phyloP scores from a whole-genome alignment of 1,140 invertebrate genomes.

The Chrysoperla carnea region DNA sequence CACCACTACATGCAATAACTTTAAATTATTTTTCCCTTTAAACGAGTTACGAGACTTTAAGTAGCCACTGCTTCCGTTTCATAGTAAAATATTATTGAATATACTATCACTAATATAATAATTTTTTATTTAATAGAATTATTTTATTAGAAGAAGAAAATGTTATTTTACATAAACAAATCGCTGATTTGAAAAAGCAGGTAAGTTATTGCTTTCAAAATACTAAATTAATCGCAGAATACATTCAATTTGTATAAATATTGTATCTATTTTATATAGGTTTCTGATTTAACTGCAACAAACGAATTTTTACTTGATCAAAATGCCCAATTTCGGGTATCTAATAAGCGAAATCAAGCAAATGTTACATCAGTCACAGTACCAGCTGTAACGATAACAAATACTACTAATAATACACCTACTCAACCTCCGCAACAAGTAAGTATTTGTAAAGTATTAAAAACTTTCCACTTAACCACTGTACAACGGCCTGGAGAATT shows the following conservation, averaged over 20 bases:
- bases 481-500: too few relatives aligned
- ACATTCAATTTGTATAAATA: not conserved
- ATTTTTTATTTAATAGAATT: conserved; percentile 14
- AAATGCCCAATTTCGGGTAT: conserved; percentile 55
- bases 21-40: too few relatives aligned
- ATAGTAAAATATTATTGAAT: too few relatives aligned
- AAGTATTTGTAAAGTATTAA: conserved; percentile 22
- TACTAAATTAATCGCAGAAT: not conserved
- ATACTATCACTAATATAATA: too few relatives aligned
- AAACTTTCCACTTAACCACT: too few relatives aligned
- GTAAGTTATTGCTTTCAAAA: conserved; percentile 13
- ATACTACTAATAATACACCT: conserved; percentile 25
- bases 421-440: conserved; percentile 19
- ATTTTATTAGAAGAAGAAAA: conserved; percentile 58
- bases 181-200: conserved; percentile 56
- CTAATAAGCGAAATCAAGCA: conserved; percentile 31
- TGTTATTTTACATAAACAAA: conserved; percentile 44
- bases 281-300: conserved; percentile 49
- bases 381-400: conserved; percentile 36
- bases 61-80: too few relatives aligned
- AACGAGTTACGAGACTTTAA: too few relatives aligned
- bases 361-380: conserved; percentile 33
- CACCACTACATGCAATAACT: too few relatives aligned
- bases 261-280: conserved; percentile 6
- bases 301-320: conserved; percentile 69